Conservation (phyloP, 2,888 invertebrate species). For the Drosophila rellima region DNA sequence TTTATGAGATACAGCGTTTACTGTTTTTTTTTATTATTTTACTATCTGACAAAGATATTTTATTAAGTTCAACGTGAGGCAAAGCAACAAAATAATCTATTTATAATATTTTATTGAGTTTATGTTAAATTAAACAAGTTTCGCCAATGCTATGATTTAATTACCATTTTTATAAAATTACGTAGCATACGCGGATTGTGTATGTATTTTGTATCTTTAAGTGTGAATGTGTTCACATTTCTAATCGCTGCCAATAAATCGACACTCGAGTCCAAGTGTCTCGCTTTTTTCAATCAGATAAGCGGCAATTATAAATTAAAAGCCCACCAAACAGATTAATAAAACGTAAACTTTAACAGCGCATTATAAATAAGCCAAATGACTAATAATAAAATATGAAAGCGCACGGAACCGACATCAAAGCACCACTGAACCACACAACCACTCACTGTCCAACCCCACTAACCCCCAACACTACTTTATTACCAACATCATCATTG, state of each 20-base stretch:
- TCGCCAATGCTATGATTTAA: constrained; percentile 4
- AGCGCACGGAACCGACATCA: constrained; percentile 68
- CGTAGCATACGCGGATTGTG: neutral
- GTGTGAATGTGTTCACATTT: constrained; percentile 27
- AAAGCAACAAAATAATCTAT: neutral
- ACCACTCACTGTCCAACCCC: neutral
- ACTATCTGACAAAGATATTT: neutral
- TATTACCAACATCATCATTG: constrained; percentile 39
- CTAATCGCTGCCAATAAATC: constrained; percentile 74
- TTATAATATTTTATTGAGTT: neutral
- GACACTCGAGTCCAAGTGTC: constrained; percentile 76
- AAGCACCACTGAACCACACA: constrained; percentile 35
- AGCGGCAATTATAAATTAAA: constrained; percentile 80
- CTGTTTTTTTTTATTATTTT: constrained; percentile 6
- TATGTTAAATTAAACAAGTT: neutral
- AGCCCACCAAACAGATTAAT: constrained; percentile 77
- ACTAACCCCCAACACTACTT: constrained; percentile 18
- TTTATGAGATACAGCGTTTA: constrained; percentile 13
- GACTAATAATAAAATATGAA: constrained; percentile 79
- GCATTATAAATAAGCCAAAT: constrained; percentile 76
- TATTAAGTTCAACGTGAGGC: neutral
- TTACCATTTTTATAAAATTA: constrained; percentile 13
- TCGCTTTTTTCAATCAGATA: constrained; percentile 76
- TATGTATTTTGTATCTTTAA: neutral
- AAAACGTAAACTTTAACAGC: constrained; percentile 77